phyloP scores from a whole-genome alignment of 1,140 invertebrate genomes.

The Lordiphosa stackelbergi region DNA sequence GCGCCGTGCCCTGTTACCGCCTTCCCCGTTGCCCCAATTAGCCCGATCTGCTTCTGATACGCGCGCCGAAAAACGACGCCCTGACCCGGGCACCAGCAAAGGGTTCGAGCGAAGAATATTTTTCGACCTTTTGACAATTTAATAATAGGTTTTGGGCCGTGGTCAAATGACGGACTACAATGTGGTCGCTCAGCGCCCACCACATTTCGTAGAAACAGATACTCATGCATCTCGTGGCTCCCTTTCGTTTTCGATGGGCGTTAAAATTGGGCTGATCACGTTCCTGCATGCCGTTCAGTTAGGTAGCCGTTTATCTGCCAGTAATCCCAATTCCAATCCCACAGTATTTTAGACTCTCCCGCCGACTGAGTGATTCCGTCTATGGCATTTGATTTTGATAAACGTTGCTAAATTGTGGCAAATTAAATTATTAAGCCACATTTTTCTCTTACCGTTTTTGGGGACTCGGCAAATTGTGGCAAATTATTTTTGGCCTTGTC shows the following conservation, averaged over 20 bases:
- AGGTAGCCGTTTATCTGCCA: constrained; percentile 70
- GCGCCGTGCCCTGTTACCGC: constrained; percentile 51
- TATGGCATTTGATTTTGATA: constrained; percentile 69
- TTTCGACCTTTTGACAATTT: constrained; percentile 74
- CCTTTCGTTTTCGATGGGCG: constrained; percentile 64
- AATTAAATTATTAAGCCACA: constrained; percentile 76
- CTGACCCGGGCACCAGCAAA: constrained; percentile 31
- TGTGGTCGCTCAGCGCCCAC: constrained; percentile 51
- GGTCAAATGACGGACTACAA: constrained; percentile 57
- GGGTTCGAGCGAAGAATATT: constrained; percentile 16
- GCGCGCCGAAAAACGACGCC: constrained; percentile 49
- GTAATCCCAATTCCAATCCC: constrained; percentile 56
- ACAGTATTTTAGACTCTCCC: constrained; percentile 24
- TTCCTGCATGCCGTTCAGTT: constrained; percentile 71
- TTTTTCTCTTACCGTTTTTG: constrained; percentile 44
- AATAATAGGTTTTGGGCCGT: constrained; percentile 67
- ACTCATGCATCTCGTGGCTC: constrained; percentile 32
- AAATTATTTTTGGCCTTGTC: constrained; percentile 76
- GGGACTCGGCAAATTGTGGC: constrained; percentile 61
- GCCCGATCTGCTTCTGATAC: constrained; percentile 76
- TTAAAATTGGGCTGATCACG: constrained; percentile 77
- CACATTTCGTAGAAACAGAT: constrained; percentile 68
- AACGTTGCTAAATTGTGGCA: constrained; percentile 76
- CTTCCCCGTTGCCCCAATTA: constrained; percentile 66
- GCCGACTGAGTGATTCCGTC: constrained; percentile 53